Base-by-base conservation (phyloP, 2,113 vertebrate genomes). In the Columba livia region DNA sequence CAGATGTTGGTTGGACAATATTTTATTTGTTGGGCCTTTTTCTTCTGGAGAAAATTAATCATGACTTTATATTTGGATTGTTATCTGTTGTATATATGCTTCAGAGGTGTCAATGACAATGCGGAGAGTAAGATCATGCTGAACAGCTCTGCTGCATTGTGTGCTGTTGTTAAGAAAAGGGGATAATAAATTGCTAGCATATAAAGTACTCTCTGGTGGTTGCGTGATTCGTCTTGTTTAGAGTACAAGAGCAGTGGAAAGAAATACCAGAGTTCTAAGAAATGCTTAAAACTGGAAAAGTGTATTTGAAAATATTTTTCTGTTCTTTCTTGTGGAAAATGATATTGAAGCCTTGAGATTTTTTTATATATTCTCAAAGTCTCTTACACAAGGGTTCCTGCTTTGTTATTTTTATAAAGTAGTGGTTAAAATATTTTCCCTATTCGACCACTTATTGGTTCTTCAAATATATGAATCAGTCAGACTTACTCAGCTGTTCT, bases 221-320 rank as follows among this genome's bases (percentile, higher is more conserved):
- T 79, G 36, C 61, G n/a, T 75, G 80, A 54, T 53, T 75, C 18
- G 32, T 53, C 44, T 93, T 64, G 54, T 54, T 90, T 65, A 54
- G 58, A 47, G 14, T 67, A 25, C 20, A 88, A 38, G 42, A 92
- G 44, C 15, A 50, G 12, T 34, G 29, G 32, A 73, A 80, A 78
- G 26, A 78, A 92, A 84, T 78, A 74, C 26, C 2, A 2, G 34
- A 42, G 56, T 66, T 64, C 53, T 80, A 77, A 66, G 69, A 94
- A 88, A 80, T 80, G 34, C 60, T 78, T 74, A 73, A 77, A 79
- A 73, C 47, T 51, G 28, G 15, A 69, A 95, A 85, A 89, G 73
- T 62, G 11, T 40, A n/a, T 82, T 82, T 77, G 21, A 89, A 94
- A 74, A 82, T 88, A 85, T 89, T 88, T 94, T 91, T 65, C 15